phyloP scores from a whole-genome alignment of 35 echinoderm and acorn worm genomes.

The Eucidaris tribuloides region DNA sequence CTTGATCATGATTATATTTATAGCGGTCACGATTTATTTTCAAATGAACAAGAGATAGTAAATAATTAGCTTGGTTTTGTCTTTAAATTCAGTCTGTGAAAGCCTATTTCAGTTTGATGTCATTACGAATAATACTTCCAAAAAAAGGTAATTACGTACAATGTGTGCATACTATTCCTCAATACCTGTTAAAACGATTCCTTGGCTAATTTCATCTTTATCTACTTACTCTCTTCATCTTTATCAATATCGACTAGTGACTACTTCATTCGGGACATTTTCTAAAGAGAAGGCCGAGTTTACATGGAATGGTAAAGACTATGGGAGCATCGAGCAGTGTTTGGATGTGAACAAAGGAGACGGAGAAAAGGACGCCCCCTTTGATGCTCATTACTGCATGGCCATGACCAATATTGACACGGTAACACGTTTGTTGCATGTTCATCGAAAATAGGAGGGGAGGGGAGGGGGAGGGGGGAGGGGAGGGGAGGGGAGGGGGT shows the following conservation, averaged over 20 bases:
- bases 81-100: no score
- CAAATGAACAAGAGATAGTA: no score
- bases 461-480: no score
- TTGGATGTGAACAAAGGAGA: constrained; percentile 11
- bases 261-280: neutral
- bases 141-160: no score
- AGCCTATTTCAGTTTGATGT: no score
- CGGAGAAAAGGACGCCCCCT: neutral
- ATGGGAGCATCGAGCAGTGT: constrained; percentile 1
- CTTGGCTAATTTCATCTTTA: neutral
- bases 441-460: no score
- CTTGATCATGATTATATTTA: no score
- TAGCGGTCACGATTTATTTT: no score
- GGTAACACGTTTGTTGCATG: no score
- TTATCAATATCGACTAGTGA: neutral
- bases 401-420: neutral
- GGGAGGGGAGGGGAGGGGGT: no score
- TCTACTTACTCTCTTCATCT: neutral
- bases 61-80: no score
- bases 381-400: constrained; percentile 8
- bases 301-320: neutral
- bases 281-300: neutral
- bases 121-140: no score
- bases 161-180: neutral
- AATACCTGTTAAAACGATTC: neutral